Evolutionary conservation across 2,797 vertebrate genomes (phyloP).

Genomic region (Antrozous pallidus): DNA sequence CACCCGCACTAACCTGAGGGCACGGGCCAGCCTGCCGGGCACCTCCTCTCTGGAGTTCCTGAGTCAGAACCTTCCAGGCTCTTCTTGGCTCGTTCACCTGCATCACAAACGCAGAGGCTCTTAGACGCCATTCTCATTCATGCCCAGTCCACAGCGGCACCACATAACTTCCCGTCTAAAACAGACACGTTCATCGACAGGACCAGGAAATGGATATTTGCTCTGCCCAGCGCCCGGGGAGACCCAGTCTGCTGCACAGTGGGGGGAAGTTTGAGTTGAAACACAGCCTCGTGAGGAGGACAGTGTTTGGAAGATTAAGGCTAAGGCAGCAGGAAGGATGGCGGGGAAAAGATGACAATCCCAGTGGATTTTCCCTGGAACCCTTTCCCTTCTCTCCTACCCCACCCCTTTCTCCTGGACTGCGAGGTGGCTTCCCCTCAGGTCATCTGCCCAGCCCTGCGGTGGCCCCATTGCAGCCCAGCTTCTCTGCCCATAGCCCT

Average conservation of each 20-base stretch:
- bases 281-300: background rate
- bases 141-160: background rate
- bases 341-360: background rate
- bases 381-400: accelerated
- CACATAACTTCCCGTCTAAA: background rate
- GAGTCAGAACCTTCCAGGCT: background rate
- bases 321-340: background rate
- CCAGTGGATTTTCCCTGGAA: accelerated
- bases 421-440: background rate
- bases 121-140: background rate
- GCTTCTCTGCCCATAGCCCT: background rate
- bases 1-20: background rate
- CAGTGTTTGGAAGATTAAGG: background rate
- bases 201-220: background rate
- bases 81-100: background rate
- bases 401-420: background rate
- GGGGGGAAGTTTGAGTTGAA: background rate
- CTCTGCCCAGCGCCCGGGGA: too few species aligned
- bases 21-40: background rate
- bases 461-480: accelerated
- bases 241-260: too few species aligned
- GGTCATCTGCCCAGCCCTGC: background rate
- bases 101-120: background rate
- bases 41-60: accelerated
- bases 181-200: accelerated